Percentiles rank a stretch among this genome's conserved stretches.
Conservation (phyloP, 1,140 invertebrate genomes). For the Brachionus asplanchnoidis region DNA sequence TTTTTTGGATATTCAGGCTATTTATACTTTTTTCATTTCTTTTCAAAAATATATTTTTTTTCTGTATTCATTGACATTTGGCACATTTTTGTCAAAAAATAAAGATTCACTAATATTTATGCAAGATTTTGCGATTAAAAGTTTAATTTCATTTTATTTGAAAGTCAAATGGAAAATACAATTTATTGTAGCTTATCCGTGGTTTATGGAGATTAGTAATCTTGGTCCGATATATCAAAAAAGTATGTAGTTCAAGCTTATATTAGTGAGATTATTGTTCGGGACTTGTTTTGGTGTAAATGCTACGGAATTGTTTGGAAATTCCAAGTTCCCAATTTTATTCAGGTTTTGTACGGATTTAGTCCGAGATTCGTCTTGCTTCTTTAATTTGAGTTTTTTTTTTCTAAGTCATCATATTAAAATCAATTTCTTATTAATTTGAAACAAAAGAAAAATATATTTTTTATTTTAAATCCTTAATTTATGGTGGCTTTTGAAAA, state of each 20-base stretch:
- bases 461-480: background rate
- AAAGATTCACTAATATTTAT: background rate
- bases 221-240: background rate
- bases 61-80: background rate
- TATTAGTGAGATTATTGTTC: background rate
- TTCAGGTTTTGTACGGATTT: background rate
- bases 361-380: background rate
- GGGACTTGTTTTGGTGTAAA: background rate
- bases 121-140: background rate
- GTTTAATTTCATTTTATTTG: background rate
- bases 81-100: background rate
- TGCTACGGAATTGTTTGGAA: background rate
- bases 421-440: background rate
- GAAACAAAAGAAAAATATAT: background rate
- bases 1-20: background rate
- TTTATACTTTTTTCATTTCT: background rate
- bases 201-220: background rate
- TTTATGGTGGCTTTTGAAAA: background rate
- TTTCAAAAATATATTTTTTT: background rate
- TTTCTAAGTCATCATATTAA: background rate
- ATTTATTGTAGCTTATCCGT: background rate
- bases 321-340: background rate
- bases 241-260: background rate
- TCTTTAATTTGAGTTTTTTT: background rate
- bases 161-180: background rate